Percentiles rank a stretch among this genome's conserved stretches.
Evolutionary conservation across 2,888 invertebrate genomes (phyloP).

Genomic region (Meliscaeva auricollis): DNA sequence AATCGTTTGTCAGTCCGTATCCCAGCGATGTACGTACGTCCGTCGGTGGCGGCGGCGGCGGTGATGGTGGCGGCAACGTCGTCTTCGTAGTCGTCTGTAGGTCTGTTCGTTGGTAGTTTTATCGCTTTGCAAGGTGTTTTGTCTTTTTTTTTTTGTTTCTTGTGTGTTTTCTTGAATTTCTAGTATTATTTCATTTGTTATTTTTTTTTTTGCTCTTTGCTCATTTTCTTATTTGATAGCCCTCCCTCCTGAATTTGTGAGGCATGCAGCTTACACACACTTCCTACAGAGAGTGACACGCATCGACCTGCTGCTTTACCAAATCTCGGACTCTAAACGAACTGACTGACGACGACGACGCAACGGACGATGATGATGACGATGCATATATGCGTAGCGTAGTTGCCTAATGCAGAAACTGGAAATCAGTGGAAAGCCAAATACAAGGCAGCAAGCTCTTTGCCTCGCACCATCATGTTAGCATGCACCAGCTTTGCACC

Average conservation of each 20-base stretch:
- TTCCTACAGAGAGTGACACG: constrained; percentile 66
- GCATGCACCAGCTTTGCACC: background rate
- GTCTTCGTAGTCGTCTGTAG: background rate
- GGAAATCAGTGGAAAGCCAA: constrained; percentile 62
- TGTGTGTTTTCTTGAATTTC: constrained; percentile 49
- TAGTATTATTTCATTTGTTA: constrained; percentile 40
- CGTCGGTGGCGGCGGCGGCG: background rate
- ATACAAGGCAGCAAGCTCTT: constrained; percentile 27
- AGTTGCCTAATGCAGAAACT: constrained; percentile 74
- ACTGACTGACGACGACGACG: constrained; percentile 12
- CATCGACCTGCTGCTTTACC: constrained; percentile 63
- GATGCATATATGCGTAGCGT: constrained; percentile 22
- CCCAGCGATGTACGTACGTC: constrained; percentile 9
- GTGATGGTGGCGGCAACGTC: no score
- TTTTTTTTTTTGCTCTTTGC: constrained; percentile 15
- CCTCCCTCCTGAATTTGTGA: constrained; percentile 25
- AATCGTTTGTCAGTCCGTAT: constrained; percentile 21
- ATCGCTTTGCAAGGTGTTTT: constrained; percentile 57
- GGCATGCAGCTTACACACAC: constrained; percentile 40
- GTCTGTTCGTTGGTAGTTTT: constrained; percentile 21
- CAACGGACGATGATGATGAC: background rate
- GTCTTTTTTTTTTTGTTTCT: constrained; percentile 22
- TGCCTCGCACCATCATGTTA: background rate
- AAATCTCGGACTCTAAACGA: background rate
- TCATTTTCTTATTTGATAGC: constrained; percentile 53